phyloP scores from a whole-genome alignment of 92 coral and sea anemone species.

The Parazoanthus atlanticus region DNA sequence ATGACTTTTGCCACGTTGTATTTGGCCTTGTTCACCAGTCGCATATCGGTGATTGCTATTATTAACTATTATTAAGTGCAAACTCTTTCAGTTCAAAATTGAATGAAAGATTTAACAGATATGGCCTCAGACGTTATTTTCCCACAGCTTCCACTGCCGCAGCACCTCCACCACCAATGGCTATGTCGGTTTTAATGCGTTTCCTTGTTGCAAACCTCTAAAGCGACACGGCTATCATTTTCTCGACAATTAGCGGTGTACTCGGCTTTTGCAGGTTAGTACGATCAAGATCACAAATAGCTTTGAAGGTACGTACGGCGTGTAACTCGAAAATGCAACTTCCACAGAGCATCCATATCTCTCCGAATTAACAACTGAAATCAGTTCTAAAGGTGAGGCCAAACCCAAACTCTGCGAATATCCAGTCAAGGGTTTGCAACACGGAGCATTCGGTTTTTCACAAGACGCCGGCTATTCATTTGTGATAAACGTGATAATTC shows the following conservation, averaged over 20 bases:
- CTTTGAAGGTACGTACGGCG: slow-evolving; percentile 43
- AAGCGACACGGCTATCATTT: too few species aligned
- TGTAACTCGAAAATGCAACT: slow-evolving; percentile 51
- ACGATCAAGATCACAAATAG: slow-evolving; percentile 40
- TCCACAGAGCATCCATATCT: slow-evolving; percentile 44
- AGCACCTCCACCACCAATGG: too few species aligned
- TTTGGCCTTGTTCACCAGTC: not conserved
- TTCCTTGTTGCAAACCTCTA: not conserved
- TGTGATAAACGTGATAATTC: not conserved
- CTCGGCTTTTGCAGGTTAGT: slow-evolving; percentile 20
- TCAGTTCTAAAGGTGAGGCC: slow-evolving; percentile 61
- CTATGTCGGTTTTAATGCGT: slow-evolving; percentile 22
- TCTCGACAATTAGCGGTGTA: not conserved
- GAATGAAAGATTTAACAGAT: not conserved
- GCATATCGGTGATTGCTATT: not conserved
- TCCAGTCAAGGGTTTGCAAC: not conserved
- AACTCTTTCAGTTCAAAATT: not conserved
- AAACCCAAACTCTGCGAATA: slow-evolving; percentile 53
- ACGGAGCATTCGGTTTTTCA: not conserved
- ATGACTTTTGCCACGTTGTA: not conserved
- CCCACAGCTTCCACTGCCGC: too few species aligned
- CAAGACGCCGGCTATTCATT: not conserved
- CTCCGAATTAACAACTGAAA: slow-evolving; percentile 28
- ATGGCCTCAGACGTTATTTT: not conserved
- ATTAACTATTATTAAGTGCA: not conserved